Percentiles rank a stretch among this genome's conserved stretches.
These are phyloP conservation scores for Glyphotaelius pellucidus DNA, from an alignment of 2,888 invertebrate species.

Conservation along the genomic window DNA sequence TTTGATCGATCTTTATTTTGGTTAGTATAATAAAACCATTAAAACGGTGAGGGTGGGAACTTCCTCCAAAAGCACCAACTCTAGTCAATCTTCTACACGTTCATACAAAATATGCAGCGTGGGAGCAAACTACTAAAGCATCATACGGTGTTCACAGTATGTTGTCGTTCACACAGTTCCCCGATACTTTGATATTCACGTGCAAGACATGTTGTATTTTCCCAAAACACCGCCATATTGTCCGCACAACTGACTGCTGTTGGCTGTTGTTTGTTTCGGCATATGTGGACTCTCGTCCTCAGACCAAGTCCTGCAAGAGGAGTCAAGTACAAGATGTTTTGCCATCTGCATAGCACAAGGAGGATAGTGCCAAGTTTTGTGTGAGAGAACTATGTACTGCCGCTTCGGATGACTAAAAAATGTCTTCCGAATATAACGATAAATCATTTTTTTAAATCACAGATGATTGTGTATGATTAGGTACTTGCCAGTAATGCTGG, in stretches of 20 bases:
- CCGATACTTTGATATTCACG: slow-evolving; percentile 21
- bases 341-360: not conserved
- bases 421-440: slow-evolving; percentile 13
- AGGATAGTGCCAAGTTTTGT: not conserved
- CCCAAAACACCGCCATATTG: slow-evolving; percentile 35
- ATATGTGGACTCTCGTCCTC: slow-evolving; percentile 19
- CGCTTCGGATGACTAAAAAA: not conserved
- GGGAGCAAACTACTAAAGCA: not conserved
- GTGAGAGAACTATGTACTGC: slow-evolving; percentile 25
- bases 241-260: slow-evolving; percentile 3
- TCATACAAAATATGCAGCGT: slow-evolving; percentile 24
- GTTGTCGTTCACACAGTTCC: slow-evolving; percentile 39
- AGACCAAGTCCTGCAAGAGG: slow-evolving; percentile 20
- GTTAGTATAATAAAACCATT: not conserved
- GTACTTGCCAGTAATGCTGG: not conserved
- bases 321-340: slow-evolving; percentile 7
- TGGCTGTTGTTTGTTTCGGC: slow-evolving; percentile 23
- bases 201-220: slow-evolving; percentile 33
- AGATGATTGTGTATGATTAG: not conserved
- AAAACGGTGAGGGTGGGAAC: not conserved
- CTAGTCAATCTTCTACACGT: not conserved
- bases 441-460: slow-evolving; percentile 43
- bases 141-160: slow-evolving; percentile 26
- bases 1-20: not conserved
- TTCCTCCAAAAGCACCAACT: not conserved